Conservation (phyloP, 2,797 vertebrate species). For the Acanthurus tractus region DNA sequence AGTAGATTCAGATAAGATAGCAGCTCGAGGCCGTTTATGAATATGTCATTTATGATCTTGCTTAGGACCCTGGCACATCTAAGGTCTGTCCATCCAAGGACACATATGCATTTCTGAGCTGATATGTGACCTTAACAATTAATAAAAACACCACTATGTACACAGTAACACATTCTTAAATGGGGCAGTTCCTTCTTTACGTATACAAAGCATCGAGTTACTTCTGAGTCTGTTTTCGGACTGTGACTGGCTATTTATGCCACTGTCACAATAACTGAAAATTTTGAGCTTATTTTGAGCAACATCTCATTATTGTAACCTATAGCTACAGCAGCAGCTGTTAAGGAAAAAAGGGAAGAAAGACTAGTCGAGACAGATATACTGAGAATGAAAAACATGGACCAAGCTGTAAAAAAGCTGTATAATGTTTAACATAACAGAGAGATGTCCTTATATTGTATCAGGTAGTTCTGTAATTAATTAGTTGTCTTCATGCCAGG, state of each 20-base stretch:
- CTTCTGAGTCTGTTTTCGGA: no score
- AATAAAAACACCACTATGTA: not conserved
- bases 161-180: not conserved
- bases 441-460: no score
- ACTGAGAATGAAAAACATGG: no score
- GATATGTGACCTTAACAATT: not conserved
- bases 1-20: conserved; percentile 68
- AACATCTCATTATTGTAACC: not conserved
- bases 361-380: no score
- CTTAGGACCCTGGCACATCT: conserved; percentile 30
- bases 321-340: not conserved
- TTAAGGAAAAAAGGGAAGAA: no score
- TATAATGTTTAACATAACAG: no score
- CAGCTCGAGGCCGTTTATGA: conserved; percentile 37
- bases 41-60: conserved; percentile 46
- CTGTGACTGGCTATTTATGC: not conserved
- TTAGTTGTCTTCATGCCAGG: no score
- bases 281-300: not conserved
- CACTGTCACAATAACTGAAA: not conserved
- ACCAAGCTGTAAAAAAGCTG: no score
- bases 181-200: no score
- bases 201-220: no score
- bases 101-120: not conserved
- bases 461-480: no score
- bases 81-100: conserved; percentile 10